These are phyloP conservation scores for Diabrotica balteata DNA, from an alignment of 2,888 invertebrate genomes.

Conservation along the genomic window DNA sequence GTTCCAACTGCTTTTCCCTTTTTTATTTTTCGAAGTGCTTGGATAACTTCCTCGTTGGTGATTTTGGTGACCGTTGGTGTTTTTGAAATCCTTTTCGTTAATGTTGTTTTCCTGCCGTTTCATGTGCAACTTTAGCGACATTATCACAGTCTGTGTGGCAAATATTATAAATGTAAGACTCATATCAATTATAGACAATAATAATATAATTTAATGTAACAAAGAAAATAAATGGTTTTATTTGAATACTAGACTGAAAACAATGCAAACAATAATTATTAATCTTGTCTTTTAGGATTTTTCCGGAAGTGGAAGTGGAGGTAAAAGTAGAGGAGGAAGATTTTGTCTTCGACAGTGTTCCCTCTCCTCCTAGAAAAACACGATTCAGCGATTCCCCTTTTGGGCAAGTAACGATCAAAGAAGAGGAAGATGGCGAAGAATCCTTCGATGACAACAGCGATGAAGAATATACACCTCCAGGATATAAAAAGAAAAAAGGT, in stretches of 20 bases:
- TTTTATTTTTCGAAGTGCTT: too few relatives aligned
- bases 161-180: too few relatives aligned
- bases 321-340: constrained; percentile 39
- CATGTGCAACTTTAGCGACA: too few relatives aligned
- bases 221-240: too few relatives aligned
- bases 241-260: constrained; percentile 35
- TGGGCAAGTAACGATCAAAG: constrained; percentile 9
- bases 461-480: constrained; percentile 38
- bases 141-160: too few relatives aligned
- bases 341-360: constrained; percentile 20
- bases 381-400: constrained; percentile 1
- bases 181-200: too few relatives aligned
- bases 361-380: neutral
- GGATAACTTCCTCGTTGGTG: too few relatives aligned
- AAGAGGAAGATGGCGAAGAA: constrained; percentile 23
- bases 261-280: neutral
- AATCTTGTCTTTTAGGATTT: constrained; percentile 23
- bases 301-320: constrained; percentile 42
- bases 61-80: too few relatives aligned
- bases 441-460: constrained; percentile 32
- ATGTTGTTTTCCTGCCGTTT: too few relatives aligned
- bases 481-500: constrained; percentile 32
- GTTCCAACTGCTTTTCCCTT: too few relatives aligned
- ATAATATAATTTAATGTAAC: too few relatives aligned
- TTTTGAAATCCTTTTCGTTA: too few relatives aligned